Evolutionary conservation across 1,140 invertebrate species (phyloP), one percentile per base, ranked within the genome.

Genomic region (Cyclina sinensis): DNA sequence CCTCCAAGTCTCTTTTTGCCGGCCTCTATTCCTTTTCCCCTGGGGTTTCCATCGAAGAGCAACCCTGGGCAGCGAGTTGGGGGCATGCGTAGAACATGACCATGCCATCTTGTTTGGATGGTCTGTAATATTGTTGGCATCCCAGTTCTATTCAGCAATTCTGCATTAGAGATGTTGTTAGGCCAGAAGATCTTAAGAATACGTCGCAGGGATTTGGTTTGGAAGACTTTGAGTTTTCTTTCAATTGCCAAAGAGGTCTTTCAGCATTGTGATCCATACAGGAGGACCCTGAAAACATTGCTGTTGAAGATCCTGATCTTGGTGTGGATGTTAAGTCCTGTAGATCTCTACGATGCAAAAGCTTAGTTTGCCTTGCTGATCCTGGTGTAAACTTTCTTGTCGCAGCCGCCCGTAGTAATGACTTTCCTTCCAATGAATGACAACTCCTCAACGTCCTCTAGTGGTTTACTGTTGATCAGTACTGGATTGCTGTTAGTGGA

Each of bases 241-340:
- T 78, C 24, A 39, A 78, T 78, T 37, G 43, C 32, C 27, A 32
- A 18, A 68, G 57, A 37, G n/a, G 46, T 79, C 59, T 57, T 87
- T 57, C 62, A 70, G 73, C 73, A 79, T 24, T 68, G 54, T 59
- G 85, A 86, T 7, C 76, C 91, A 83, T 91, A 89, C 39, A 86
- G 79, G 16, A 90, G 68, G 16, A 86, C 82, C 9, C 54, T 54
- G 37, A 78, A 35, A 39, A 89, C 86, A 35, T 91, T 91, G 65
- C 83, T 86, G 4, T 84, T 90, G 59, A 84, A 89, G 32, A 91
- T 54, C 18, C 83, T 39, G 18, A 89, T 62, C 70, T 80, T 91
- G 32, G 84, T 48, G 83, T 73, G 43, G 65, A n/a, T n/a, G n/a
- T 48, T 76, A n/a, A 89, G 74, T 51, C 0, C 46, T 59, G 18